These are phyloP conservation scores for Sakesphorus luctuosus DNA, from an alignment of 2,113 vertebrate genomes.

Conservation along the genomic window DNA sequence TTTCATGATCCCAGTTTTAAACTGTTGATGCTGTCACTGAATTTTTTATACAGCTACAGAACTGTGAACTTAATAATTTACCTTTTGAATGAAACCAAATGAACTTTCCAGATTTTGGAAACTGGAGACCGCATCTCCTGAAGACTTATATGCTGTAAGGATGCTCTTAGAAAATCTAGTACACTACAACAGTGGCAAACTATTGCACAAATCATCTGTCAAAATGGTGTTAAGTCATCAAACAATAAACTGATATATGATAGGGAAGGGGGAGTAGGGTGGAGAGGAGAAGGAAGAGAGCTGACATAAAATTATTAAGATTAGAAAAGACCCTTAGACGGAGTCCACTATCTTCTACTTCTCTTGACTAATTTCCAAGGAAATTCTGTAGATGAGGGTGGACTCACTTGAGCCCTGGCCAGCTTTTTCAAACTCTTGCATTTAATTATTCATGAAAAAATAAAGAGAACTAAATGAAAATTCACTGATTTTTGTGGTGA, in stretches of 20 bases:
- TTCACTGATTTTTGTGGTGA: neutral
- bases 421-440: neutral
- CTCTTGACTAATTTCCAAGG: neutral
- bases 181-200: neutral
- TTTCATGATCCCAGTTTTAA: neutral
- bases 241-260: neutral
- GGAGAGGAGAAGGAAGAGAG: neutral
- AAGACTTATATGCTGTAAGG: neutral
- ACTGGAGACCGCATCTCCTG: neutral
- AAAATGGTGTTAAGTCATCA: neutral
- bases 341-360: neutral
- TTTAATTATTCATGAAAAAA: neutral
- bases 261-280: fast-evolving
- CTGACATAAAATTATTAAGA: fast-evolving
- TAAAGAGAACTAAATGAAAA: neutral
- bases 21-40: neutral
- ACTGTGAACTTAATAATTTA: neutral
- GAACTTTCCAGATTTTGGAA: neutral
- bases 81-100: neutral
- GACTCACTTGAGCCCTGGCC: neutral
- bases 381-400: neutral
- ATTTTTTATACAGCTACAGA: neutral
- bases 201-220: neutral
- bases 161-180: neutral
- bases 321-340: neutral